These are phyloP conservation scores for Malacoraja senta DNA, from an alignment of 2,797 vertebrate genomes.

Conservation along the genomic window DNA sequence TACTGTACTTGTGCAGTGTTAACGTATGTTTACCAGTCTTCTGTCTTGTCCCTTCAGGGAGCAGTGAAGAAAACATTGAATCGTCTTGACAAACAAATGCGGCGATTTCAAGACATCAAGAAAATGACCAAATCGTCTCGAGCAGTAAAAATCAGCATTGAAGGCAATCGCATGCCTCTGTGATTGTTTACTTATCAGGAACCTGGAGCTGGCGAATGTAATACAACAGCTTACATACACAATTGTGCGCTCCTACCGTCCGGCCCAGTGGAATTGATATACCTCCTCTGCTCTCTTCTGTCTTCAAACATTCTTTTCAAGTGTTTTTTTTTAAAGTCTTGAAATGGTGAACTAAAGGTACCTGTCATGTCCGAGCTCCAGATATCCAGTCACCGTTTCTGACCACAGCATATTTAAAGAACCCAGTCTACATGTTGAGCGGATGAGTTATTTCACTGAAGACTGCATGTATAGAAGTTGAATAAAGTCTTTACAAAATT, in stretches of 20 bases:
- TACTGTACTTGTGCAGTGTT: background rate
- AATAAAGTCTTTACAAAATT: background rate
- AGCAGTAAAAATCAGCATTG: slow-evolving; percentile 93
- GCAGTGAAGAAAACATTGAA: slow-evolving; percentile 83
- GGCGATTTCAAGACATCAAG: slow-evolving; percentile 86
- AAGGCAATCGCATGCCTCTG: slow-evolving; percentile 95
- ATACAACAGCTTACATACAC: slow-evolving; percentile 16
- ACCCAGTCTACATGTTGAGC: background rate
- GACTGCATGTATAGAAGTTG: slow-evolving; percentile 25
- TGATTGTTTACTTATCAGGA: slow-evolving; percentile 58
- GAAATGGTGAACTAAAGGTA: background rate
- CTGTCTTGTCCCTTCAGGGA: slow-evolving; percentile 62
- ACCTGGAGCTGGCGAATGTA: slow-evolving; percentile 26
- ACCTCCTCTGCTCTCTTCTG: slow-evolving; percentile 34
- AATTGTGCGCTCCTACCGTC: background rate
- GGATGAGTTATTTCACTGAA: background rate
- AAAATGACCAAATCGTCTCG: slow-evolving; percentile 84
- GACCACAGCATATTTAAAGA: background rate
- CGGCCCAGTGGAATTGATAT: slow-evolving; percentile 26
- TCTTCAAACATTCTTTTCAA: slow-evolving; percentile 23
- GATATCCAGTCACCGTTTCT: background rate
- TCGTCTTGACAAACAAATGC: slow-evolving; percentile 93
- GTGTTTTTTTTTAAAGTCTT: background rate
- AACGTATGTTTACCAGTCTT: too few species aligned
- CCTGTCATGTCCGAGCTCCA: background rate